A percentile compares a stretch with the other conserved stretches of the same genome.
These are phyloP conservation scores for Jordanella pulchra DNA, from an alignment of 2,797 vertebrate species.

Conservation along the genomic window DNA sequence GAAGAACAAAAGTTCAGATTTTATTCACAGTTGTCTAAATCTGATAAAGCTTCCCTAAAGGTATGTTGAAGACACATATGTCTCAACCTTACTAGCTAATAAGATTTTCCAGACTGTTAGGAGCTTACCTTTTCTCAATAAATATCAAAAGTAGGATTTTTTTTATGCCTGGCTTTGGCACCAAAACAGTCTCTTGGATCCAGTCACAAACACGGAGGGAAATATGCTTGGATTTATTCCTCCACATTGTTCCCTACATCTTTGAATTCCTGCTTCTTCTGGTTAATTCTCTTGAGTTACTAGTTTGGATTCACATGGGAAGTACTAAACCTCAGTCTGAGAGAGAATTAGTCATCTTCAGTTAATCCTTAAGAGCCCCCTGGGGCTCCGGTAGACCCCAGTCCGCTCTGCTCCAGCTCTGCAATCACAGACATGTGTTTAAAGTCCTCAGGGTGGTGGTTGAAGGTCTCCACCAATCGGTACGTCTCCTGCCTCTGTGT, in stretches of 20 bases:
- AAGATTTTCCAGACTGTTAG: not conserved
- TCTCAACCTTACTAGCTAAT: not conserved
- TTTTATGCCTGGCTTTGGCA: not conserved
- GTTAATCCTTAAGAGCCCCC: not conserved
- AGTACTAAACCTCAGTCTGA: not conserved
- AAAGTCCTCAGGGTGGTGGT: constrained; percentile 88
- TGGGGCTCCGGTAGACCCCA: constrained; percentile 51
- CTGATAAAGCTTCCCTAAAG: not conserved
- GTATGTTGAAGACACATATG: not conserved
- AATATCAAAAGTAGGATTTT: constrained; percentile 3
- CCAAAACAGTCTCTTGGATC: not conserved
- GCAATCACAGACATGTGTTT: constrained; percentile 92
- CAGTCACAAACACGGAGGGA: not conserved
- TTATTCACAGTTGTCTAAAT: not conserved
- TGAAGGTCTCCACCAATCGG: constrained; percentile 89
- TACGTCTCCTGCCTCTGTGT: constrained; percentile 83
- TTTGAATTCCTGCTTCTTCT: not conserved
- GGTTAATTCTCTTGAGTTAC: not conserved
- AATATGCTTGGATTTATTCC: not conserved
- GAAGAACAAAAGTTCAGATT: not conserved
- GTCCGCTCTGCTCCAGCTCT: constrained; percentile 88
- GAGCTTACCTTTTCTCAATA: not conserved
- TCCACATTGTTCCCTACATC: constrained; percentile 3
- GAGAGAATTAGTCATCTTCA: not conserved
- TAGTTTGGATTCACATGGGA: not conserved